These are phyloP conservation scores for Helicorthomorpha holstii DNA, from an alignment of 1,140 invertebrate species.

Conservation along the genomic window DNA sequence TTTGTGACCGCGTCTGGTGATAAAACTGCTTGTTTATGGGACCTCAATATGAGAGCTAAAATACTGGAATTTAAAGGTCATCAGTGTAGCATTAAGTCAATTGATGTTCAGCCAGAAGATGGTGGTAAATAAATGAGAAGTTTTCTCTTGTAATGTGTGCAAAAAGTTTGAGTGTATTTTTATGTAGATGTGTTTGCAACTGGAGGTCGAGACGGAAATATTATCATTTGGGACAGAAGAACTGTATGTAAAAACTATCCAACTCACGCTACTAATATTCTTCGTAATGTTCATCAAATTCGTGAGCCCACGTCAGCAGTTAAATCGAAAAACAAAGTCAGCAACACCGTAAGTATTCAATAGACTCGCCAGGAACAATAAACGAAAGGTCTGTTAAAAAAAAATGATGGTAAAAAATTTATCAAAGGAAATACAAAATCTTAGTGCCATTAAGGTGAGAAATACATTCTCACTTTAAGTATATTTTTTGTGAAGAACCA, in stretches of 20 bases:
- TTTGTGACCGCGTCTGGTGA: conserved; percentile 71
- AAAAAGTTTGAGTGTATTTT: neutral
- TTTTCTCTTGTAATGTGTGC: conserved; percentile 3
- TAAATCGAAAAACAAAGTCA: too few relatives aligned
- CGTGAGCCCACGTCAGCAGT: too few relatives aligned
- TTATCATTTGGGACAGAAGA: conserved; percentile 61
- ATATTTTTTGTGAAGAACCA: too few relatives aligned
- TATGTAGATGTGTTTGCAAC: conserved; percentile 56
- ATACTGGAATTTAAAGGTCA: conserved; percentile 49
- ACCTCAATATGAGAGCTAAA: conserved; percentile 26
- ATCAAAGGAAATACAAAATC: too few relatives aligned
- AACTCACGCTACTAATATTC: neutral
- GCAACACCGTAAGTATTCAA: too few relatives aligned
- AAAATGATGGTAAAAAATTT: too few relatives aligned
- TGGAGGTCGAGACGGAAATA: conserved; percentile 62
- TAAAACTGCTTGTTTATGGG: conserved; percentile 57
- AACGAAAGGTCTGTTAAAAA: too few relatives aligned
- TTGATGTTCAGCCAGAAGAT: conserved; percentile 45
- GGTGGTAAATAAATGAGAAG: too few relatives aligned
- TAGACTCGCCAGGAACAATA: too few relatives aligned
- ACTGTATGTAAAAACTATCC: conserved; percentile 11
- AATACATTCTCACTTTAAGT: too few relatives aligned
- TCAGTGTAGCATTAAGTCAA: conserved; percentile 58
- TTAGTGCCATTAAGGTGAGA: too few relatives aligned
- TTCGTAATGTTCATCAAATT: neutral